Evolutionary conservation across 1,140 invertebrate genomes (phyloP).

Genomic region (Tyrophagus putrescentiae): DNA sequence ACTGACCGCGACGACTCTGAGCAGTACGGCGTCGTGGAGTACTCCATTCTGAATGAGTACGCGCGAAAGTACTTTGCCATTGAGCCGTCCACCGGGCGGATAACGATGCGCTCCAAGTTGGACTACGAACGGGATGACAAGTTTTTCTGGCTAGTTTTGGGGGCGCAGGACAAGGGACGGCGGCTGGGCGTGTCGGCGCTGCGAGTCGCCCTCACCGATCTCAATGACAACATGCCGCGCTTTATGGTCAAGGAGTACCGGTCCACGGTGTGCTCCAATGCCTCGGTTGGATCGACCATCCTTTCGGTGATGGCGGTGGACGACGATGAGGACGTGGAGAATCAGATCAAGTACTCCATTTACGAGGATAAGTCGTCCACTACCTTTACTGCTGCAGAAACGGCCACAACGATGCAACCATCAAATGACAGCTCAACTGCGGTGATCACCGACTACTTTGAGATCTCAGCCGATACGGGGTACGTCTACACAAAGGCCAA

Average conservation of each 20-base stretch:
- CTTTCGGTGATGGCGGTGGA: slow-evolving; percentile 42
- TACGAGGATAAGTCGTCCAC: slow-evolving; percentile 28
- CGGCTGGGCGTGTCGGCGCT: slow-evolving; percentile 60
- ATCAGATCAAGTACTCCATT: slow-evolving; percentile 81
- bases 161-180: slow-evolving; percentile 70
- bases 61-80: slow-evolving; percentile 61
- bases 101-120: slow-evolving; percentile 37
- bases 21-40: slow-evolving; percentile 58
- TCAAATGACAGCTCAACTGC: slow-evolving; percentile 20
- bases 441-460: slow-evolving; percentile 46
- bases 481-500: slow-evolving; percentile 42
- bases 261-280: slow-evolving; percentile 49
- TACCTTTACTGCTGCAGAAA: neutral
- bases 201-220: slow-evolving; percentile 58
- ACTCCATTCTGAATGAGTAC: slow-evolving; percentile 61
- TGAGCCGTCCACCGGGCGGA: slow-evolving; percentile 45
- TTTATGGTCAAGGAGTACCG: slow-evolving; percentile 67
- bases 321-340: slow-evolving; percentile 60
- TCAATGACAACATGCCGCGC: slow-evolving; percentile 69
- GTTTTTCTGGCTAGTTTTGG: slow-evolving; percentile 59
- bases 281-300: slow-evolving; percentile 46
- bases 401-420: slow-evolving; percentile 20
- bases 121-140: slow-evolving; percentile 55
- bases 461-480: slow-evolving; percentile 51
- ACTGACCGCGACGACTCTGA: slow-evolving; percentile 55